phyloP scores from a whole-genome alignment of 2,888 invertebrate species.

The Rhorus exstirpatorius region DNA sequence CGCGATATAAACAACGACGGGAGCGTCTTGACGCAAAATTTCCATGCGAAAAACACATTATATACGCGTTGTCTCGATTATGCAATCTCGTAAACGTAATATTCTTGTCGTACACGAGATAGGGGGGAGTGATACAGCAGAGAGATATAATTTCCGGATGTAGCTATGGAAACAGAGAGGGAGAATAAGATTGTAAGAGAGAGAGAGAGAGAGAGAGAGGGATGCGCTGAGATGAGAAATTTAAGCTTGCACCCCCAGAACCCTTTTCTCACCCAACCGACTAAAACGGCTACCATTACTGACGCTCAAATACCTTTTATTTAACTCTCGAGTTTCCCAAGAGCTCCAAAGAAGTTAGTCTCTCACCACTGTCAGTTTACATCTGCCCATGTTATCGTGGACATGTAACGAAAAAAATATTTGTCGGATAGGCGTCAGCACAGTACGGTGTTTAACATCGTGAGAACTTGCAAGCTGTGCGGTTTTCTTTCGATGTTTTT shows the following conservation, averaged over 20 bases:
- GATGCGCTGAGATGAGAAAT: slow-evolving; percentile 30
- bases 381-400: background rate
- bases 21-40: slow-evolving; percentile 32
- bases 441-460: slow-evolving; percentile 17
- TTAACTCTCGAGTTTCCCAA: slow-evolving; percentile 7
- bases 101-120: slow-evolving; percentile 2
- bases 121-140: background rate
- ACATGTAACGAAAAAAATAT: slow-evolving; percentile 14
- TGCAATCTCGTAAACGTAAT: slow-evolving; percentile 39
- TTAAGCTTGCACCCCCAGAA: slow-evolving; percentile 19
- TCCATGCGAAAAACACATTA: slow-evolving; percentile 54
- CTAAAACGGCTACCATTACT: slow-evolving; percentile 39
- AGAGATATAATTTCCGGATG: slow-evolving; percentile 20
- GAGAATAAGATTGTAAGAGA: background rate
- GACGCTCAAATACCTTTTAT: slow-evolving; percentile 20
- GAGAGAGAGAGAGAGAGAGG: background rate
- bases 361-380: slow-evolving; percentile 5
- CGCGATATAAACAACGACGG: slow-evolving; percentile 19
- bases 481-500: slow-evolving; percentile 54
- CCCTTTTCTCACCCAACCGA: slow-evolving; percentile 19
- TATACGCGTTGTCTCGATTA: slow-evolving; percentile 54
- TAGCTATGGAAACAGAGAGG: background rate
- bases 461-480: slow-evolving; percentile 52
- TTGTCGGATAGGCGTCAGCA: slow-evolving; percentile 47
- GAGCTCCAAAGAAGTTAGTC: background rate